A percentile compares a stretch with the other conserved stretches of the same genome.
phyloP scores from a whole-genome alignment of 2,113 vertebrate genomes.

The Indri indri region DNA sequence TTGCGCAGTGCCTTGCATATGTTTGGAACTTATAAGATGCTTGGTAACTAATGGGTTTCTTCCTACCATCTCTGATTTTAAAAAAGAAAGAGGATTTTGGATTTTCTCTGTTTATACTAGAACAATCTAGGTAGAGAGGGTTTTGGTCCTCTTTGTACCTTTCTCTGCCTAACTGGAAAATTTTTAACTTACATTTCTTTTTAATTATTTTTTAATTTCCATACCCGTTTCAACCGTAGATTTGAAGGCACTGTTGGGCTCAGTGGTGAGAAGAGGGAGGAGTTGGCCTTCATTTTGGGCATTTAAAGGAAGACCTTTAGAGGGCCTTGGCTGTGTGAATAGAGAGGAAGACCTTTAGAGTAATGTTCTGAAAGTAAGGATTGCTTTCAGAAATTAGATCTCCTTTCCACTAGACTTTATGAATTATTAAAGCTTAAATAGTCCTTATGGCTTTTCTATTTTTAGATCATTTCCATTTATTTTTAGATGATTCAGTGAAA shows the following conservation, averaged over 20 bases:
- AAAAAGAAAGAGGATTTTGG: constrained; percentile 22
- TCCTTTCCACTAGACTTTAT: constrained; percentile 7
- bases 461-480: neutral
- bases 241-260: neutral
- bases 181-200: constrained; percentile 14
- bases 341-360: constrained; percentile 4
- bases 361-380: constrained; percentile 16
- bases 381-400: constrained; percentile 22
- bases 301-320: constrained; percentile 36
- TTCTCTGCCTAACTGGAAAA: neutral
- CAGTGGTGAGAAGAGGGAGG: neutral
- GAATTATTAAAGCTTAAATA: constrained; percentile 19
- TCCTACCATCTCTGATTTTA: neutral
- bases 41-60: constrained; percentile 10
- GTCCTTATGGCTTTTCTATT: neutral
- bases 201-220: neutral
- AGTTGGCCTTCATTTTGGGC: neutral
- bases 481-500: constrained; percentile 33
- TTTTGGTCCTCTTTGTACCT: neutral
- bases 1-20: neutral
- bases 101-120: neutral
- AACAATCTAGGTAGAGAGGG: neutral
- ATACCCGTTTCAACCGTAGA: neutral
- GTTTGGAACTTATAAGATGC: neutral
- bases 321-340: too few species aligned